Conservation (phyloP, 1,140 invertebrate genomes). For the Liolophura sinensis region DNA sequence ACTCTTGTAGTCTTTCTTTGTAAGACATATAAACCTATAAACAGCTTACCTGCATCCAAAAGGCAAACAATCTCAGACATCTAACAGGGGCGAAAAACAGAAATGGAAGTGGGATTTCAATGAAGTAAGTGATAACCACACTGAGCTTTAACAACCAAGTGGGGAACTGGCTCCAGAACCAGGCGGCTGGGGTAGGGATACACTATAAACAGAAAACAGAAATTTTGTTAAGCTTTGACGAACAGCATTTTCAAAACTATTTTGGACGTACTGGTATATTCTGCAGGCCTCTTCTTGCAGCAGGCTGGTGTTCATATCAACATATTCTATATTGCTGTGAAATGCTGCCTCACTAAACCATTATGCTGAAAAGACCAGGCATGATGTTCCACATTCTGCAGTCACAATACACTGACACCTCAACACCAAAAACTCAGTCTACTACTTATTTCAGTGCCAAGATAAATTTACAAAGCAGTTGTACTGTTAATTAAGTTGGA, state of each 20-base stretch:
- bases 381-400: no score
- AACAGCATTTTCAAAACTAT: not conserved
- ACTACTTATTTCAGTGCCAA: no score
- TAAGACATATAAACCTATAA: no score
- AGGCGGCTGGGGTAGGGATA: slow-evolving; percentile 58
- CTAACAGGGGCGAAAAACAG: slow-evolving; percentile 79
- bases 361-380: no score
- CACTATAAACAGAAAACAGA: slow-evolving; percentile 43
- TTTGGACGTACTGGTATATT: not conserved
- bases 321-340: no score
- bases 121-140: slow-evolving; percentile 67
- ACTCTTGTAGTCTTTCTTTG: no score
- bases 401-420: no score
- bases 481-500: not conserved
- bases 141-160: slow-evolving; percentile 69
- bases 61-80: slow-evolving; percentile 68
- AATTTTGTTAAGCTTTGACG: not conserved
- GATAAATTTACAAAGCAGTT: not conserved
- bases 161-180: slow-evolving; percentile 53
- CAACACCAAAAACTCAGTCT: no score
- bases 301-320: not conserved
- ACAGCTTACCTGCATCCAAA: slow-evolving; percentile 69
- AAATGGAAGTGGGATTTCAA: slow-evolving; percentile 74
- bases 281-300: not conserved
- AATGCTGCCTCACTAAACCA: no score